A percentile compares a stretch with the other conserved stretches of the same genome.
Conservation (phyloP, 2,888 invertebrate genomes). For the Clistopyga incitator region DNA sequence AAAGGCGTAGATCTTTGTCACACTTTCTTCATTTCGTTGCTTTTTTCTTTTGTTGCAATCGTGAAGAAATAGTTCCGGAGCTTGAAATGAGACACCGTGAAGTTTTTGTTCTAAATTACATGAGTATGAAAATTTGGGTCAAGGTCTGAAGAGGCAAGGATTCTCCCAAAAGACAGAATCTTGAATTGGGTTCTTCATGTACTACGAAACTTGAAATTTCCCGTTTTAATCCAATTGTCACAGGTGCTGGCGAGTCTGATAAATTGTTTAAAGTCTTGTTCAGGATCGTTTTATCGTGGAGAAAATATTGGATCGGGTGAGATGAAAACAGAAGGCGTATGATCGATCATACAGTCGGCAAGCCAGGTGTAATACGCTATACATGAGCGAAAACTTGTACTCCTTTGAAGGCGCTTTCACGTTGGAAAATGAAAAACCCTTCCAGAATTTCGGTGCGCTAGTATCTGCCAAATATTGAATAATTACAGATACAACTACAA, state of each 20-base stretch:
- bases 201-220: neutral
- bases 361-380: neutral
- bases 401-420: neutral
- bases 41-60: neutral
- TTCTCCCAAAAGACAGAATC: neutral
- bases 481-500: too few relatives aligned
- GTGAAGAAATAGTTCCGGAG: neutral
- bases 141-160: neutral
- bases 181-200: neutral
- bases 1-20: conserved; percentile 17
- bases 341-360: conserved; percentile 29
- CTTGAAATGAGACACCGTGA: neutral
- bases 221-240: conserved; percentile 50
- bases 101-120: neutral
- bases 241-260: conserved; percentile 61
- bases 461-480: too few relatives aligned
- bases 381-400: conserved; percentile 9
- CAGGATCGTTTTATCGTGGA: conserved; percentile 8
- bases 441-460: neutral
- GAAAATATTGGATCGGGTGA: neutral
- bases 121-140: neutral
- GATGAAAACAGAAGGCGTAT: neutral
- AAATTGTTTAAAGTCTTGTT: conserved; percentile 37
- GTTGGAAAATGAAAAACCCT: neutral
- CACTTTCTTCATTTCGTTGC: neutral